Evolutionary conservation across 2,797 vertebrate genomes (phyloP).

Genomic region (Macropodus opercularis): DNA sequence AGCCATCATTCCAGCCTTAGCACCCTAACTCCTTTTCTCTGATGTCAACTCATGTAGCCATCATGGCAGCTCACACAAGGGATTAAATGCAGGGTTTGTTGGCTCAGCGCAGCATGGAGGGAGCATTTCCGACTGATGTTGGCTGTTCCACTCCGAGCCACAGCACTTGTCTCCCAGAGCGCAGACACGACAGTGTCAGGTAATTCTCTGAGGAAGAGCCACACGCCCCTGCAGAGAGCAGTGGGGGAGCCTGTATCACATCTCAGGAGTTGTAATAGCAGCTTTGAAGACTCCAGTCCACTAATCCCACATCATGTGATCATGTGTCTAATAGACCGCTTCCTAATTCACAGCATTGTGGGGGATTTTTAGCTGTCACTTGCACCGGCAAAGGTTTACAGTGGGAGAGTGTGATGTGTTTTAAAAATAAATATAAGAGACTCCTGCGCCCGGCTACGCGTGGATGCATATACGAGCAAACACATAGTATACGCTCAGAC

Average conservation of each 20-base stretch:
- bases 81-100: constrained; percentile 83
- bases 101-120: constrained; percentile 81
- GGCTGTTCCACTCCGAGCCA: constrained; percentile 81
- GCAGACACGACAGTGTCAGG: constrained; percentile 82
- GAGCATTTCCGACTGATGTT: constrained; percentile 82
- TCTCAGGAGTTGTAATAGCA: constrained; percentile 85
- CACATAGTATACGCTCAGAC: constrained; percentile 7
- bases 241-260: constrained; percentile 82
- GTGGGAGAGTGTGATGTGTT: constrained; percentile 71
- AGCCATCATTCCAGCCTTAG: constrained; percentile 77
- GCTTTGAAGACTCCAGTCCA: constrained; percentile 84
- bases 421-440: constrained; percentile 74
- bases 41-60: constrained; percentile 82
- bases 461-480: constrained; percentile 23
- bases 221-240: constrained; percentile 82
- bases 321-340: constrained; percentile 83
- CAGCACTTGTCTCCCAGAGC: constrained; percentile 82
- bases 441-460: constrained; percentile 44
- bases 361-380: constrained; percentile 80
- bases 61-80: constrained; percentile 80
- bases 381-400: constrained; percentile 73
- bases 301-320: constrained; percentile 85
- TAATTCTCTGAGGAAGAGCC: constrained; percentile 84
- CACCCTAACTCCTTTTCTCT: constrained; percentile 81
- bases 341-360: constrained; percentile 83